Evolutionary conservation across 2,113 vertebrate genomes (phyloP).

Genomic region (Gnathonemus echidnorhynchus): DNA sequence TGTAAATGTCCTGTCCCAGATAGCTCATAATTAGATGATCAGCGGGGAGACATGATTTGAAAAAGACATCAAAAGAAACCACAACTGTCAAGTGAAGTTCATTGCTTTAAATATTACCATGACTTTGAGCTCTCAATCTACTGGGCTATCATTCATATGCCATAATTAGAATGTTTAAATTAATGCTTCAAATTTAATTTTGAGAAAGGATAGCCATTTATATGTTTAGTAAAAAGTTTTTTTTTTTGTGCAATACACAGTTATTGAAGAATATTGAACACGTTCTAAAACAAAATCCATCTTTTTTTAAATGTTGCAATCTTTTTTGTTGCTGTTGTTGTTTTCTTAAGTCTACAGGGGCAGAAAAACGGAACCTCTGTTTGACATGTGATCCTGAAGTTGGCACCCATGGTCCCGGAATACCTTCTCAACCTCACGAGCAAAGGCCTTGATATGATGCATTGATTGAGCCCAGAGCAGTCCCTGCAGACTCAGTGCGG

Average conservation of each 20-base stretch:
- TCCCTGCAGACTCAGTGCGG: conserved; percentile 52
- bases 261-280: not conserved
- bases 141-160: conserved; percentile 19
- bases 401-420: conserved; percentile 47
- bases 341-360: conserved; percentile 4
- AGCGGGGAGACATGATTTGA: conserved; percentile 76
- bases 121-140: conserved; percentile 24
- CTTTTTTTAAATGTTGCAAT: not conserved
- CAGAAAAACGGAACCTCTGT: conserved; percentile 14
- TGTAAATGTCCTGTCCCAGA: conserved; percentile 92
- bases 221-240: not conserved
- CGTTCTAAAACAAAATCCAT: not conserved
- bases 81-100: conserved; percentile 73
- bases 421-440: conserved; percentile 51
- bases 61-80: conserved; percentile 83
- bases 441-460: conserved; percentile 60
- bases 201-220: not conserved
- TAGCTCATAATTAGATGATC: conserved; percentile 86
- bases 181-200: not conserved
- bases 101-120: conserved; percentile 35
- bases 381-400: conserved; percentile 41
- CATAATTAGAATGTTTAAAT: conserved; percentile 19
- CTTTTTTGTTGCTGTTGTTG: not conserved
- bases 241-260: not conserved
- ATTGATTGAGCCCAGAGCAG: conserved; percentile 63